phyloP scores from a whole-genome alignment of 1,140 invertebrate species.

The Stegodyphus dumicola region DNA sequence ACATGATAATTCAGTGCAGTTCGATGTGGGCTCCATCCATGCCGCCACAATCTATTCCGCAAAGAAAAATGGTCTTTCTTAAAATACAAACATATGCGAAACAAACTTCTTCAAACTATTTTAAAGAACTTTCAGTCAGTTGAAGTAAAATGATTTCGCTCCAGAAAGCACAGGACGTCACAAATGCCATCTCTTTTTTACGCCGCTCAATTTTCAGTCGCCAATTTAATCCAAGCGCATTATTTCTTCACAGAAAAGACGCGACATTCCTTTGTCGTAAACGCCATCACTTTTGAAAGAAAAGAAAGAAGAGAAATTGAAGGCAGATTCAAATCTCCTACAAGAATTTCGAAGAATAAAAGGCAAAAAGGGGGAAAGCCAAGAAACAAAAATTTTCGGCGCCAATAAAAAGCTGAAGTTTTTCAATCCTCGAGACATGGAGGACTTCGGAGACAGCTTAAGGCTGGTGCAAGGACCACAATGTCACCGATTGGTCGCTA shows the following conservation, averaged over 20 bases:
- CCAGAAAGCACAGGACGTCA: not conserved
- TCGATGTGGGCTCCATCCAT: too few species aligned
- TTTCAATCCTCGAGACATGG: not conserved
- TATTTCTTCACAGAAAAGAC: not conserved
- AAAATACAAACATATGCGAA: too few species aligned
- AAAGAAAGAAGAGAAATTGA: not conserved
- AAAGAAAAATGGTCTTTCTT: too few species aligned
- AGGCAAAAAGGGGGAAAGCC: not conserved
- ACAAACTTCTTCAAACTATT: not conserved
- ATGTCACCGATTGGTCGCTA: not conserved
- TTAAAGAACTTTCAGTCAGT: not conserved
- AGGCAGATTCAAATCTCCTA: not conserved
- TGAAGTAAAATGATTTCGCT: not conserved
- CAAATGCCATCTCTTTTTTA: not conserved
- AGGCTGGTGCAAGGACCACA: not conserved
- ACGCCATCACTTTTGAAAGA: not conserved
- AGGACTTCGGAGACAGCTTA: not conserved
- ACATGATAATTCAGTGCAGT: too few species aligned
- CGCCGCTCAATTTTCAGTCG: not conserved
- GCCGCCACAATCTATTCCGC: too few species aligned
- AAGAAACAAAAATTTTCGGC: not conserved
- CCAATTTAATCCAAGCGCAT: not conserved
- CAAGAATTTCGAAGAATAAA: not conserved
- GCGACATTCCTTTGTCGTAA: not conserved
- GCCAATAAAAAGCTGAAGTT: conserved; percentile 31